Conservation (phyloP, 1,140 invertebrate species). For the Heliconius nattereri region DNA sequence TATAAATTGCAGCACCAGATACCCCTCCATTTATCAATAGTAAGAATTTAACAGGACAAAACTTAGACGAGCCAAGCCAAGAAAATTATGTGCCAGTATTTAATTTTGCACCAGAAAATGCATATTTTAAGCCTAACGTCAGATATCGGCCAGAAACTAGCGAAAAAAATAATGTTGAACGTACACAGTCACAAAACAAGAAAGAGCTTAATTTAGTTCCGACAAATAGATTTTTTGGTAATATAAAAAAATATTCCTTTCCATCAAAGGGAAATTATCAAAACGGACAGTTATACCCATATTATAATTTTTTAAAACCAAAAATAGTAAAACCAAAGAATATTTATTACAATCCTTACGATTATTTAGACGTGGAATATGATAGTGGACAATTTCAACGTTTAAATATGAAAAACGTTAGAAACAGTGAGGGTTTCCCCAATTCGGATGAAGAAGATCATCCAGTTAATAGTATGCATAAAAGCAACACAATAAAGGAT, state of each 20-base stretch:
- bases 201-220: background rate
- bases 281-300: background rate
- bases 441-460: constrained; percentile 26
- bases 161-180: constrained; percentile 4
- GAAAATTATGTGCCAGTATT: constrained; percentile 60
- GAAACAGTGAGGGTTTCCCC: background rate
- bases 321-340: constrained; percentile 1
- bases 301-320: constrained; percentile 11
- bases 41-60: background rate
- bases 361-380: constrained; percentile 54
- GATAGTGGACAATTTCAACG: background rate
- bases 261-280: background rate
- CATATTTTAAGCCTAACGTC: constrained; percentile 58
- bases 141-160: constrained; percentile 30
- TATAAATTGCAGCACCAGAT: constrained; percentile 41
- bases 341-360: constrained; percentile 44
- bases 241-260: background rate
- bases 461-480: constrained; percentile 40
- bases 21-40: constrained; percentile 38
- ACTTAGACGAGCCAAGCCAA: constrained; percentile 29
- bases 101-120: constrained; percentile 57
- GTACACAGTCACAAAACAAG: background rate
- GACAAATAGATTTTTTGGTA: background rate
- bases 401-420: background rate
- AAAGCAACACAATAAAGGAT: constrained; percentile 41